Evolutionary conservation across 2,797 vertebrate species (phyloP), one percentile per base, ranked within the genome.

Genomic region (Helarctos malayanus): DNA sequence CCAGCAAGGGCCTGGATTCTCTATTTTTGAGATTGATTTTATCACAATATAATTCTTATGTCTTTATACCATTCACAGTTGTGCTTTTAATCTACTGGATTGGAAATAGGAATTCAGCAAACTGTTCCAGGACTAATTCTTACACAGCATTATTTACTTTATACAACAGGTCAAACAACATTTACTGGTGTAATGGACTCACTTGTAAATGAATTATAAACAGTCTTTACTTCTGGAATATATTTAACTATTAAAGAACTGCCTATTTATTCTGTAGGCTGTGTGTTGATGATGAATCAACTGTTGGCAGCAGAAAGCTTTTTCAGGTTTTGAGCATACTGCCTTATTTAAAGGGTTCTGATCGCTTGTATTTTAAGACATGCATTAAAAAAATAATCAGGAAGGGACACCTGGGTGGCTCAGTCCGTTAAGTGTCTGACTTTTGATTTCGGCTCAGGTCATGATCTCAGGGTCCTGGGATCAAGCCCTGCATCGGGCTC

Each of bases 201-300:
- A 96, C 93, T 97, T 90, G 63, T 95, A 91, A 94, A 0, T 92
- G 96, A 97, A 93, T 92, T 96, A 80, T 96, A 92, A 97, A 97
- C 96, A 61, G 87, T 83, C 68, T 3, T 97, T 85, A 97, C 45
- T 92, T 98, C 61, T 90, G 68, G 96, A 89, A 97, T 90, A 97
- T 97, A 91, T 98, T 96, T 97, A 89, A 45, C 96, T 97, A 94
- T 96, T 97, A 98, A 97, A 98, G 97, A 98, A 95, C 78, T 92
- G 76, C 79, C 87, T 75, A 89, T 98, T 91, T 95, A 92, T 89
- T 97, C 12, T 0, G 0, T 95, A 80, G 5, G 49, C 91, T 96
- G 68, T 96, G 89, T 97, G 89, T 95, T 61, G 56, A 94, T 98
- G 80, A 92, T 97, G 89, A 96, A 89, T 95, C 35, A 97, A 65